Evolutionary conservation across 2,797 vertebrate genomes (phyloP).

Genomic region (Alca torda): DNA sequence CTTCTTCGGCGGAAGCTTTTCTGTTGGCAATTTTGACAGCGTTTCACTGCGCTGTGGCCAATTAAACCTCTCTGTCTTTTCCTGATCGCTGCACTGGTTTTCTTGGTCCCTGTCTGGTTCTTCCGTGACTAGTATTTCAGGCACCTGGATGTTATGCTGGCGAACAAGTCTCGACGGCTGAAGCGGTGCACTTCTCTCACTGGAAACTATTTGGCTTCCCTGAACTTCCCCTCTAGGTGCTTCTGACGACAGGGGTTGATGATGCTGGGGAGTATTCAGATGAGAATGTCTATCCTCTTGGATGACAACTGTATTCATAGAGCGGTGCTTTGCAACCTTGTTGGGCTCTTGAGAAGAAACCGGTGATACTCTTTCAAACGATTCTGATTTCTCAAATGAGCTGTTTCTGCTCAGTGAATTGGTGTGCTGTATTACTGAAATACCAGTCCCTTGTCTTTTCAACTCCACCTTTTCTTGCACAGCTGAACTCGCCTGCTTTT

Average conservation of each 20-base stretch:
- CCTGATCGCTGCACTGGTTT: constrained; percentile 81
- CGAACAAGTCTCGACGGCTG: constrained; percentile 90
- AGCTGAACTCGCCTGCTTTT: constrained; percentile 79
- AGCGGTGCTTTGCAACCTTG: constrained; percentile 70
- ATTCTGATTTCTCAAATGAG: constrained; percentile 91
- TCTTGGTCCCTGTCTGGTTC: constrained; percentile 93
- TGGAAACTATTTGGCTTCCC: constrained; percentile 57
- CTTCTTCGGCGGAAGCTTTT: constrained; percentile 98
- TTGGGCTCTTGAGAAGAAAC: constrained; percentile 79
- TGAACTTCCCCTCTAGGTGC: constrained; percentile 72
- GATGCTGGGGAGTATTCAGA: constrained; percentile 69
- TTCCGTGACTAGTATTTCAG: constrained; percentile 97
- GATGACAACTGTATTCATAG: constrained; percentile 69
- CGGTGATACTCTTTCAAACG: constrained; percentile 83
- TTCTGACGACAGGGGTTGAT: constrained; percentile 66
- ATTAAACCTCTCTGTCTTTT: constrained; percentile 90
- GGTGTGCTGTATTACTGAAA: constrained; percentile 97
- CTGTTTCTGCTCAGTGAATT: constrained; percentile 93
- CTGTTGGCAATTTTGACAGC: constrained; percentile 92
- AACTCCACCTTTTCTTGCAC: constrained; percentile 83
- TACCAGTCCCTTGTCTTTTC: constrained; percentile 92
- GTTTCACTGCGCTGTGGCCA: constrained; percentile 98
- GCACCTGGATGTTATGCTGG: constrained; percentile 97
- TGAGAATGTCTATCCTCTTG: constrained; percentile 70
- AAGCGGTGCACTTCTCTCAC: constrained; percentile 74